A percentile compares a stretch with the other conserved stretches of the same genome.
Evolutionary conservation across 2,113 vertebrate species (phyloP).

Genomic region (Gasterosteus aculeatus): DNA sequence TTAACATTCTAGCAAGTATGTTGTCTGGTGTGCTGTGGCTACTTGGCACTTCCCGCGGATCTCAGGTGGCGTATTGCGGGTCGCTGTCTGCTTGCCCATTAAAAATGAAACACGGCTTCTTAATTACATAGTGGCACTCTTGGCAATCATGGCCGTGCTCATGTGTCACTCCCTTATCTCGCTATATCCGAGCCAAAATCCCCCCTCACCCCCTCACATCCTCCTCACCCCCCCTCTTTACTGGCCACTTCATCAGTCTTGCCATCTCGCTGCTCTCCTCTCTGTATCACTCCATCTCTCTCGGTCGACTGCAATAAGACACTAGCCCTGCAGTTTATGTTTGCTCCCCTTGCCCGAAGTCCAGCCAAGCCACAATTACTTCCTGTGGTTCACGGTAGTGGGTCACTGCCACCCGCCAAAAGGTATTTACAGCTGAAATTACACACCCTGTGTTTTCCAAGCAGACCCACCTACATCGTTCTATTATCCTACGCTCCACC

Average conservation of each 20-base stretch:
- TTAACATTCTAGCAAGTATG: slow-evolving; percentile 37
- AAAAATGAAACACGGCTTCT: slow-evolving; percentile 76
- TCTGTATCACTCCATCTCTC: slow-evolving; percentile 54
- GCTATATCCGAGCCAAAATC: background rate
- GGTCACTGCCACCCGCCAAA: slow-evolving; percentile 70
- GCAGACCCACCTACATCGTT: slow-evolving; percentile 29
- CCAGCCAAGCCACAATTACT: slow-evolving; percentile 63
- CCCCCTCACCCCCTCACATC: background rate
- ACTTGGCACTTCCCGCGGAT: slow-evolving; percentile 42
- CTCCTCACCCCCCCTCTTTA: background rate
- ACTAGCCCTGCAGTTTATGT: slow-evolving; percentile 70
- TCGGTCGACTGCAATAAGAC: slow-evolving; percentile 75
- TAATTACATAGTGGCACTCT: slow-evolving; percentile 76
- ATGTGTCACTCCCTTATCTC: slow-evolving; percentile 43
- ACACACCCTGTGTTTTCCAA: slow-evolving; percentile 58
- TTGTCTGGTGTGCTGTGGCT: slow-evolving; percentile 46
- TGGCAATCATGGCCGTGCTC: slow-evolving; percentile 50
- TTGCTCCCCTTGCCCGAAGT: slow-evolving; percentile 58
- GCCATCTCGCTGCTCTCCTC: slow-evolving; percentile 54
- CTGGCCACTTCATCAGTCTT: slow-evolving; percentile 50
- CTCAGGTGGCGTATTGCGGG: slow-evolving; percentile 69
- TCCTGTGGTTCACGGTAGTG: slow-evolving; percentile 66
- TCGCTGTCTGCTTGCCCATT: slow-evolving; percentile 68
- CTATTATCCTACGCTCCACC: slow-evolving; percentile 33
- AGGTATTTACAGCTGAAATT: slow-evolving; percentile 76